A percentile compares a stretch with the other conserved stretches of the same genome.
These are phyloP conservation scores for Hymenochirus boettgeri DNA, from an alignment of 2,113 vertebrate species.

Conservation along the genomic window DNA sequence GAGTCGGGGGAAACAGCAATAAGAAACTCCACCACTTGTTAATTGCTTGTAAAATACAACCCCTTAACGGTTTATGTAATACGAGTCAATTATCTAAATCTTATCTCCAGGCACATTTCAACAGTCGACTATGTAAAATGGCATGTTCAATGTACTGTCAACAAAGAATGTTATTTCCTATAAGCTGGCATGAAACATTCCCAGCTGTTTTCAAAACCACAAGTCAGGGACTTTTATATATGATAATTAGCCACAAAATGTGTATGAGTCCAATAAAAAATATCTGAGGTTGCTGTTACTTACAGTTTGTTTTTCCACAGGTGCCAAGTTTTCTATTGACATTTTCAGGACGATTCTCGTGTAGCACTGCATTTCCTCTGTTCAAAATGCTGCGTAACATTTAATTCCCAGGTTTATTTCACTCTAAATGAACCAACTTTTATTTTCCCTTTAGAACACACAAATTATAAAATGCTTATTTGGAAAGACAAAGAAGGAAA, in stretches of 20 bases:
- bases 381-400: not conserved
- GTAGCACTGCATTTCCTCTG: not conserved
- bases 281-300: conserved; percentile 37
- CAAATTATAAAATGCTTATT: too few relatives aligned
- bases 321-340: conserved; percentile 25
- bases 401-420: not conserved
- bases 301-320: conserved; percentile 24
- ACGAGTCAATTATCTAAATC: conserved; percentile 37
- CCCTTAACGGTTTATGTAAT: conserved; percentile 24
- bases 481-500: too few relatives aligned
- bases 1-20: too few relatives aligned
- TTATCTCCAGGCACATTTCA: conserved; percentile 21
- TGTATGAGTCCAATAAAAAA: conserved; percentile 26
- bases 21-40: too few relatives aligned
- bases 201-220: conserved; percentile 30
- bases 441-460: not conserved
- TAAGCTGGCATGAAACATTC: not conserved
- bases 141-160: not conserved
- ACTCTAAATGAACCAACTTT: not conserved
- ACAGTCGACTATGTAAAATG: conserved; percentile 16
- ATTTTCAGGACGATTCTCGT: conserved; percentile 21
- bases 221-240: conserved; percentile 22
- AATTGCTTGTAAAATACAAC: too few relatives aligned
- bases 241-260: conserved; percentile 28
- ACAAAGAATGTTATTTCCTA: conserved; percentile 10